These are phyloP conservation scores for Crotalus viridis DNA, from an alignment of 2,113 vertebrate genomes.

Conservation along the genomic window DNA sequence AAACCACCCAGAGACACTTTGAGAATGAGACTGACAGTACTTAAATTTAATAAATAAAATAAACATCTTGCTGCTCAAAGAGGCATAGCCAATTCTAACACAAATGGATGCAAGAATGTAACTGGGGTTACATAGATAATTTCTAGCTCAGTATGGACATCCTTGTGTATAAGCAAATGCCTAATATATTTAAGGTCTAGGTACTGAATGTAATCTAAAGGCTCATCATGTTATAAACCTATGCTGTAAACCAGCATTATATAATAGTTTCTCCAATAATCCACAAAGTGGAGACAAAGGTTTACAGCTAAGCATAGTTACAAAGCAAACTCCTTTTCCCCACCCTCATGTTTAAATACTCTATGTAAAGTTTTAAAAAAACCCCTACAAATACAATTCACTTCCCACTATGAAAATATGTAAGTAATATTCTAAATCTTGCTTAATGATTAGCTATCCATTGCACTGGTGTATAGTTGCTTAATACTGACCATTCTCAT, in stretches of 20 bases:
- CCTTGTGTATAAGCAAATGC: background rate
- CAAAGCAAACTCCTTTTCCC: background rate
- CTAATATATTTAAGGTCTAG: background rate
- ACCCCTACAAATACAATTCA: background rate
- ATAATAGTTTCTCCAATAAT: background rate
- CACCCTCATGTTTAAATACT: background rate
- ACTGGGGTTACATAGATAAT: background rate
- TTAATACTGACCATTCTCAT: background rate
- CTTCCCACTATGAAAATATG: background rate
- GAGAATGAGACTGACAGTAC: background rate
- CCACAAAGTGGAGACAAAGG: background rate
- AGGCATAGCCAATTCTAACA: background rate
- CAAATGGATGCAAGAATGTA: background rate
- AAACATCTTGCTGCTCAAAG: background rate
- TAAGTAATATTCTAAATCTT: background rate
- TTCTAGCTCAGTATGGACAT: background rate
- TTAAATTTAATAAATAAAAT: background rate
- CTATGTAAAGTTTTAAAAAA: background rate
- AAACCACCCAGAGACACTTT: background rate
- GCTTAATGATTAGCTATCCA: background rate
- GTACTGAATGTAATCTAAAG: background rate
- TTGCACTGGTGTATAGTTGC: background rate
- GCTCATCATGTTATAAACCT: background rate
- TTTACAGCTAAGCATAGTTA: background rate
- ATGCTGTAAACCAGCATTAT: background rate